Base-by-base conservation (phyloP, 2,888 invertebrate species). In the Drosophila rubida region DNA sequence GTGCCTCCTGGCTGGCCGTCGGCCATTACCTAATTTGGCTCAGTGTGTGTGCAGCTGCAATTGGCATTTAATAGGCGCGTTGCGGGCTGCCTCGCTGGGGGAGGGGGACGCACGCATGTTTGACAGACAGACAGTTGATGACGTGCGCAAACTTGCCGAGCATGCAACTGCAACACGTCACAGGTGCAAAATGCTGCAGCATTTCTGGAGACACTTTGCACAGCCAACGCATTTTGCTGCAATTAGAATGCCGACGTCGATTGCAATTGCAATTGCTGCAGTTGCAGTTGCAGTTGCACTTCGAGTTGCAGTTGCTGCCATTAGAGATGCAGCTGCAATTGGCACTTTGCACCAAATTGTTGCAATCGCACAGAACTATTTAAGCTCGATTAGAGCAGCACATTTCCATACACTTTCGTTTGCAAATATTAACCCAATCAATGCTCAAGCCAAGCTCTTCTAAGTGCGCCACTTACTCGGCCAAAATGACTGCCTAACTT, bases 21-120 rank as follows among this genome's bases (percentile, higher is more conserved):
- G 41, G 37, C 54, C 61, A 72, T 72, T 74, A 64, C 63, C 69
- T 49, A 63, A 51, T 46, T 48, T 27, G 54, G 60, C 39, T 44
- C 23, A 48, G 30, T 27, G 51, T 68, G 62, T 71, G 49, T 51
- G 51, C 39, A 62, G 62, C 67, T 79, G 71, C 65, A 77, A 82
- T 82, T 80, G 82, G 62, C 82, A 74, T 77, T 70, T 74, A 78
- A 78, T 76, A 67, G 74, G 58, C 73, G 76, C 59, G 62, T 66
- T 61, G 74, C 58, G 65, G 41, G 23, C 55, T 65, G 48, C 54
- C 50, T 46, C 70, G 65, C 58, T 25, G 25, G 42, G 25, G 62
- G 22, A 25, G 42, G 25, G 42, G 25, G 62, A 27, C 37, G 42
- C 30, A 51, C 19, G 16, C n/a, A 41, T 30, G 45, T 14, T 37